Evolutionary conservation across 2,888 invertebrate species (phyloP), one percentile per base, ranked within the genome.

Genomic region (Ephialtes manifestator): DNA sequence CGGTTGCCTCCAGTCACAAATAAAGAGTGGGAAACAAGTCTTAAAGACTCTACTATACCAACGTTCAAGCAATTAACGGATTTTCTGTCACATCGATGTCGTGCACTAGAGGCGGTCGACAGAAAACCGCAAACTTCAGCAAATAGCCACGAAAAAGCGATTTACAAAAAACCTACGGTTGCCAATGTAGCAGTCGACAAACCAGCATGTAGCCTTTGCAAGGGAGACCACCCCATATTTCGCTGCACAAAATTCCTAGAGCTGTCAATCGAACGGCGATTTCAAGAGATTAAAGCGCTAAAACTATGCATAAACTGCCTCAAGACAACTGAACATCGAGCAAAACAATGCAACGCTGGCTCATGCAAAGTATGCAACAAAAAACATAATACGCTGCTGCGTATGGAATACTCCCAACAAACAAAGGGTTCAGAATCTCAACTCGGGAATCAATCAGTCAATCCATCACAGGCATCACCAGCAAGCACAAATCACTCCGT

Each of bases 211-310:
- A 1, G 2, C 0, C 60, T 63, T 43, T 84, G 74, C 48, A 67
- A 70, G 13, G 74, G 68, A 0, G 51, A 68, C 3, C 84, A 84
- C 8, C 28, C 18, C 7, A 60, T 72, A 0, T 84, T 77, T 46
- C 67, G 24, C 13, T 77, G 76, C 43, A 4, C 18, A 3, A 55
- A 53, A n/a, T 77, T 77, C 11, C 55, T 77, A 39, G 77, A 77
- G 15, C 28, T 68, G 4, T 58, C 68, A 15, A 43, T 39, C 24
- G 58, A 77, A 0, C n/a, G n/a, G 0, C 55, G 46, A n/a, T 46
- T 55, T 31, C 67, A 68, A 28, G 77, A 77, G 58, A 43, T 77
- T 5, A 58, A 46, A 13, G 39, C 15, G 0, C 68, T 39, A 0
- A 77, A 63, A 5, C 31, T 68, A 8, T 77, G 58, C 20, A 3